These are phyloP conservation scores for Vanessa cardui DNA, from an alignment of 2,888 invertebrate genomes.

Conservation along the genomic window DNA sequence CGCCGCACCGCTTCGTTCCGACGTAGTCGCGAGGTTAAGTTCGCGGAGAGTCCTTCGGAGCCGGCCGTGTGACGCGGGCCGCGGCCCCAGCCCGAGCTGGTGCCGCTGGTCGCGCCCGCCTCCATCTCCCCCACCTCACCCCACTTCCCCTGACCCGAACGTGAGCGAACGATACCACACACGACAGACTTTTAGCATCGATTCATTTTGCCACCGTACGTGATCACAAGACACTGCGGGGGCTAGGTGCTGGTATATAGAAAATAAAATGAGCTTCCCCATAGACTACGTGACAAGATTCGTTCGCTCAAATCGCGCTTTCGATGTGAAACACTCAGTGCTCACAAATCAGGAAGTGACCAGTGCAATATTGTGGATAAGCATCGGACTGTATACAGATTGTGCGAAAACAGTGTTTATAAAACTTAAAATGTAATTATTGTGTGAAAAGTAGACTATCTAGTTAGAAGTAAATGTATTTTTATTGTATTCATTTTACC, in stretches of 20 bases:
- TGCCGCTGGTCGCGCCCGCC: conserved; percentile 70
- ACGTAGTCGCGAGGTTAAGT: conserved; percentile 80
- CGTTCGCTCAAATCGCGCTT: conserved; percentile 54
- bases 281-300: conserved; percentile 41
- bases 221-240: not conserved
- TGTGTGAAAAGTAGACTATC: conserved; percentile 57
- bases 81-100: conserved; percentile 81
- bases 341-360: conserved; percentile 38
- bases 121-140: conserved; percentile 45
- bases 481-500: conserved; percentile 50
- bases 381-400: conserved; percentile 44
- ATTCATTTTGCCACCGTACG: not conserved
- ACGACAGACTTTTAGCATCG: conserved; percentile 68
- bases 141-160: conserved; percentile 58
- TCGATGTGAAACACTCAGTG: conserved; percentile 37
- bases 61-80: conserved; percentile 78
- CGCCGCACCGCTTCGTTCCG: conserved; percentile 75
- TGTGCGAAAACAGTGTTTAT: conserved; percentile 53
- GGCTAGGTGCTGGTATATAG: conserved; percentile 42
- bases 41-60: conserved; percentile 67
- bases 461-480: conserved; percentile 55
- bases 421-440: conserved; percentile 50
- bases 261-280: conserved; percentile 46
- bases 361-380: conserved; percentile 44
- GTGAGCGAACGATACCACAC: conserved; percentile 61